Evolutionary conservation across 1,140 invertebrate genomes (phyloP).

Genomic region (Dreissena rostriformis): DNA sequence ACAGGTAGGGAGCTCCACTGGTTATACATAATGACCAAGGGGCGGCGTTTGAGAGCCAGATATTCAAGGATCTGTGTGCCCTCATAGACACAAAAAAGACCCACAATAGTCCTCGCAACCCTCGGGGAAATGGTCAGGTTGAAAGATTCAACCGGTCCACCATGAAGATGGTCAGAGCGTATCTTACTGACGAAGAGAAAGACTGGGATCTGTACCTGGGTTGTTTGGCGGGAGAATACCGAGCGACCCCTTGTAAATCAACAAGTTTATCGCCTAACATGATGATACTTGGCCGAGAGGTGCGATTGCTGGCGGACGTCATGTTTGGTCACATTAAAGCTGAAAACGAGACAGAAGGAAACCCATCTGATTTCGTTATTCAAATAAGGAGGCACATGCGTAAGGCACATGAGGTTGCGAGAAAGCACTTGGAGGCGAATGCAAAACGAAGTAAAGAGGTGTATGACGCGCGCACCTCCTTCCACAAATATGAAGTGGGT

Average conservation of each 20-base stretch:
- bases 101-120: constrained; percentile 61
- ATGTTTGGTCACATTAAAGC: constrained; percentile 3
- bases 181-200: constrained; percentile 32
- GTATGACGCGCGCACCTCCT: no score
- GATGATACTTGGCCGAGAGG: constrained; percentile 52
- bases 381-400: background rate
- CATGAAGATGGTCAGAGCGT: constrained; percentile 46
- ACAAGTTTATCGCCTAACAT: constrained; percentile 41
- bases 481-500: no score
- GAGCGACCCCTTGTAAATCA: no score
- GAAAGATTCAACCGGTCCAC: constrained; percentile 73
- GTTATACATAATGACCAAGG: constrained; percentile 78
- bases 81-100: constrained; percentile 56
- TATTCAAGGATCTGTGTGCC: constrained; percentile 62
- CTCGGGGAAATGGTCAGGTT: constrained; percentile 63
- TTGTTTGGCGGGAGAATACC: constrained; percentile 43
- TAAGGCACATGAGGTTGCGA: background rate
- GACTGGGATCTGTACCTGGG: no score
- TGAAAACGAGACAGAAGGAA: background rate
- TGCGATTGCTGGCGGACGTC: constrained; percentile 37
- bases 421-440: no score
- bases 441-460: no score
- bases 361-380: no score
- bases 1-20: constrained; percentile 62
- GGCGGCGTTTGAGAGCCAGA: constrained; percentile 59